A percentile compares a stretch with the other conserved stretches of the same genome.
Evolutionary conservation across 2,797 vertebrate species (phyloP).

Genomic region (Monodelphis domestica): DNA sequence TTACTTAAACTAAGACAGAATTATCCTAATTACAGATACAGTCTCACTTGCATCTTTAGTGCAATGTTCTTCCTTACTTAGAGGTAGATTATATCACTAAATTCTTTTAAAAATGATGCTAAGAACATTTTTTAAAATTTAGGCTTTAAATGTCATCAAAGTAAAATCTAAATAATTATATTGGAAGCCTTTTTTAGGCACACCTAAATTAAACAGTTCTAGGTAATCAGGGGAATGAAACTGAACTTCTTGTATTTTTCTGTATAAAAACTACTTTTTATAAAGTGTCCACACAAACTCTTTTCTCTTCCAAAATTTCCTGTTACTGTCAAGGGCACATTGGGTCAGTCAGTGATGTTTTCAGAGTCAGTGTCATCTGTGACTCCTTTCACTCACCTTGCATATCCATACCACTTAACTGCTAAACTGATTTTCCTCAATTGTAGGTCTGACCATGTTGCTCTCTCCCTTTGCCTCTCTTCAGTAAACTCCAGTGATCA

Average conservation of each 20-base stretch:
- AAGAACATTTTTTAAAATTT: conserved; percentile 40
- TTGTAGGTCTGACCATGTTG: not conserved
- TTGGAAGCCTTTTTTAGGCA: conserved; percentile 37
- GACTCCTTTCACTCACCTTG: not conserved
- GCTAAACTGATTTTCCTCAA: not conserved
- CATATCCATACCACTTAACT: not conserved
- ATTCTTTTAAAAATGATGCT: conserved; percentile 13
- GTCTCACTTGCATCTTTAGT: conserved; percentile 12
- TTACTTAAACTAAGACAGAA: conserved; percentile 12
- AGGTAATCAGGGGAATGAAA: conserved; percentile 45
- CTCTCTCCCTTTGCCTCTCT: not conserved
- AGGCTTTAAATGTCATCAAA: conserved; percentile 38
- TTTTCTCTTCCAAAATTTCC: not conserved
- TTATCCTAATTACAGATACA: conserved; percentile 14
- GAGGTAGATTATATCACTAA: conserved; percentile 12
- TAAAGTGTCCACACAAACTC: not conserved
- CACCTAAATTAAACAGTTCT: conserved; percentile 24
- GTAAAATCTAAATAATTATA: not conserved
- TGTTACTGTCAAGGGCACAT: not conserved
- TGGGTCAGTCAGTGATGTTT: not conserved
- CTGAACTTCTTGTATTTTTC: not conserved
- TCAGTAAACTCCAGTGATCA: not conserved
- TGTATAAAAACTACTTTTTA: not conserved
- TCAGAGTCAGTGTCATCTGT: not conserved
- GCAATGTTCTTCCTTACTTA: conserved; percentile 43